Base-by-base conservation (phyloP, 2,888 invertebrate genomes). In the Scaptomyza tumidula region DNA sequence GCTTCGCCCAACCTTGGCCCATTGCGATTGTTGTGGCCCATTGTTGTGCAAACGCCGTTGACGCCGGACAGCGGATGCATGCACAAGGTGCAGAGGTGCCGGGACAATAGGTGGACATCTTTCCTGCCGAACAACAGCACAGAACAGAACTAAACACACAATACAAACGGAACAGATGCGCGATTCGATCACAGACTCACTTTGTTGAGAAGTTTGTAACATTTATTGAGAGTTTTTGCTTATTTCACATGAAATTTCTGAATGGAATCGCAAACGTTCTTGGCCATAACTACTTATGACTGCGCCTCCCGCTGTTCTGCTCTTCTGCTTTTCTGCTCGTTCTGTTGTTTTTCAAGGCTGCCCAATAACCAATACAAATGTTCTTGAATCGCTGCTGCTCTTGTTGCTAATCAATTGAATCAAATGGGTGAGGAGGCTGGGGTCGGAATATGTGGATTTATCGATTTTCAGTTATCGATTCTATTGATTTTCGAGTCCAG, bases 41-140 rank as follows among this genome's bases (percentile, higher is more conserved):
- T 75, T 77, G 78, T 75, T 77, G 54, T 67, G 68, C 63, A 75
- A 75, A 75, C 75, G 75, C 75, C 75, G 75, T 56, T 75, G 69
- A 75, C 75, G 75, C 75, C 74, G 65, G 56, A 16, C 35, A 24
- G n/a, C 37, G 11, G 33, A 29, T 44, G 54, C 52, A 29, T 44
- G 54, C 52, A 69, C 61, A 69, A 68, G 68, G 50, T 62, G 69
- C 58, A 56, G n/a, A 27, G 16, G 39, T 45, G 27, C 39, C 43
- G 14, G 46, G 33, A 74, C 68, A 67, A 66, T 55, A 27, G 73
- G 7, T 45, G 52, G 41, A 58, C 58, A 55, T 44, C 19, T 14
- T 31, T 24, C 35, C 41, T 41, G 48, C 39, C 29, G 54, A 63
- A 64, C 48, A 16, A 7, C 24, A 5, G 35, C 2, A 1, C 33